These are phyloP conservation scores for Cinara cedri DNA, from an alignment of 2,888 invertebrate species.

Conservation along the genomic window DNA sequence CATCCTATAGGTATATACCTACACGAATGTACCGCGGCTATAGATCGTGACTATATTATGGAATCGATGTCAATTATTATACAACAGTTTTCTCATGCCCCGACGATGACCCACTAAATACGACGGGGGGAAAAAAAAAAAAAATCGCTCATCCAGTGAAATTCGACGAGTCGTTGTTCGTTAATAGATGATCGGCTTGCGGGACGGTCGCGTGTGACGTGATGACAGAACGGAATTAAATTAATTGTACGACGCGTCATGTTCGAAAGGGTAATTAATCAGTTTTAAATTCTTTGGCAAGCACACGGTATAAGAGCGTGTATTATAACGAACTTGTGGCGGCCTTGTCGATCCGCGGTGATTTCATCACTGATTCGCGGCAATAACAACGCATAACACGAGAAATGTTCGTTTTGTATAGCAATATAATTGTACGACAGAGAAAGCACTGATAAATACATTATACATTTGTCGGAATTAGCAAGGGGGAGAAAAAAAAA, in stretches of 20 bases:
- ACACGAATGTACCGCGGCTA: background rate
- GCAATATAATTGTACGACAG: background rate
- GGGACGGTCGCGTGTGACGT: background rate
- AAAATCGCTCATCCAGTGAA: conserved; percentile 30
- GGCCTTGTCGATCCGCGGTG: too few relatives aligned
- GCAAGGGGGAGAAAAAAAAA: background rate
- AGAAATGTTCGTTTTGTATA: background rate
- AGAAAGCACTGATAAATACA: background rate
- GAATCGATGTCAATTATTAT: conserved; percentile 40
- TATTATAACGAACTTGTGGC: too few relatives aligned
- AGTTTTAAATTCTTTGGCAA: too few relatives aligned
- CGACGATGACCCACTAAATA: conserved; percentile 41
- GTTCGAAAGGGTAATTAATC: too few relatives aligned
- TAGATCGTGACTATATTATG: conserved; percentile 22
- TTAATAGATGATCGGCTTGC: background rate
- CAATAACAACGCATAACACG: too few relatives aligned
- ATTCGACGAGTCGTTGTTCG: background rate
- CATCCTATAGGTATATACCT: background rate
- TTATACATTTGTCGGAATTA: conserved; percentile 3
- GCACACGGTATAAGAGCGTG: too few relatives aligned
- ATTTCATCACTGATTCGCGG: too few relatives aligned
- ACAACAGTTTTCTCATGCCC: conserved; percentile 48
- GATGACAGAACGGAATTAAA: background rate
- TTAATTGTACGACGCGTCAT: background rate
- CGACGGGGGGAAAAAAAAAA: background rate